A percentile compares a stretch with the other conserved stretches of the same genome.
Evolutionary conservation across 2,888 invertebrate genomes (phyloP).

Genomic region (Archips crataeganus): DNA sequence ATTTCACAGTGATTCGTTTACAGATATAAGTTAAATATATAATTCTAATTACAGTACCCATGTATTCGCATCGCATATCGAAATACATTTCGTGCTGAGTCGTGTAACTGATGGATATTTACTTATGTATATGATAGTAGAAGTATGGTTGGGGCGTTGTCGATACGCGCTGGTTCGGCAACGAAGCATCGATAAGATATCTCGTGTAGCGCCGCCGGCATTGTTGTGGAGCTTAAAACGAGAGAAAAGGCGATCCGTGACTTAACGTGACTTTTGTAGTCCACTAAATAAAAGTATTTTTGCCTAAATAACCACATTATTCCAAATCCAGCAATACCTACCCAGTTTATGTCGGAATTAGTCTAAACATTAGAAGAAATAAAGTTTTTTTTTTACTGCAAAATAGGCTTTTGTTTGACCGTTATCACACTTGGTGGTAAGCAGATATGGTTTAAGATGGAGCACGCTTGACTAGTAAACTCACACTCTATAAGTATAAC

Average conservation of each 20-base stretch:
- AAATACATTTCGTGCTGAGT: conserved; percentile 3
- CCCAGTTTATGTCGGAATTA: neutral
- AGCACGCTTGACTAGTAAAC: too few species aligned
- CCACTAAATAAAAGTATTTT: neutral
- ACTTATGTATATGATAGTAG: conserved; percentile 6
- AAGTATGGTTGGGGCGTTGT: neutral
- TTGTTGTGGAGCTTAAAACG: conserved; percentile 51
- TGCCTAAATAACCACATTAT: neutral
- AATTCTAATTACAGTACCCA: neutral
- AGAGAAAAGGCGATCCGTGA: conserved; percentile 44
- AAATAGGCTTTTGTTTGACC: too few species aligned
- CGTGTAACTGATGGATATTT: conserved; percentile 9
- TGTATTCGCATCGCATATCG: neutral
- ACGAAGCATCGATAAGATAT: conserved; percentile 43
- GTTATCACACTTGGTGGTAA: too few species aligned
- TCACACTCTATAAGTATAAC: too few species aligned
- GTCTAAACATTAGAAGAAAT: neutral
- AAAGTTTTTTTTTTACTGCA: too few species aligned
- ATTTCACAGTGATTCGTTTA: neutral
- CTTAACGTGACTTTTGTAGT: neutral
- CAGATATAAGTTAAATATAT: neutral
- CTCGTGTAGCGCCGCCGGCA: conserved; percentile 53
- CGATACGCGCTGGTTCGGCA: conserved; percentile 23
- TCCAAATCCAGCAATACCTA: neutral
- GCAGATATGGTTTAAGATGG: too few species aligned